Evolutionary conservation across 2,113 vertebrate species (phyloP).

Genomic region (Clarias magur): DNA sequence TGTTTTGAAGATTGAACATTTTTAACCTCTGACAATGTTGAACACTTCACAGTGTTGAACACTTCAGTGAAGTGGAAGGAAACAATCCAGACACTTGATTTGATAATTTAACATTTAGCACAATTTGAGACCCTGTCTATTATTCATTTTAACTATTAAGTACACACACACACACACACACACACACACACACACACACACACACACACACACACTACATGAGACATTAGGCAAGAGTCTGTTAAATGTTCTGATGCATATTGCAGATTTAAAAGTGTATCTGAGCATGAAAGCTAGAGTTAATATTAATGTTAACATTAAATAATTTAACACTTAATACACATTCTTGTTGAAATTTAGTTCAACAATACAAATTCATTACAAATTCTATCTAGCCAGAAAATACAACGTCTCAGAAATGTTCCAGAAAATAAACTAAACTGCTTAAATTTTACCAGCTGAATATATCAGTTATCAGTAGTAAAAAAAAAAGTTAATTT

Average conservation of each 20-base stretch:
- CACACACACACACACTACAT: no score
- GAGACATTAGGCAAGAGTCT: not conserved
- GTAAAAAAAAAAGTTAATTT: not conserved
- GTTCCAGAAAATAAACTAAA: not conserved
- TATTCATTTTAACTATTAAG: not conserved
- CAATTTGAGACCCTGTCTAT: not conserved
- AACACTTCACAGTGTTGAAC: not conserved
- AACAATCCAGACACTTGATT: slow-evolving; percentile 7
- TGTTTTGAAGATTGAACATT: not conserved
- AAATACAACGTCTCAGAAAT: not conserved
- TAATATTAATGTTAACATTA: no score
- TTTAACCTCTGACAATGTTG: not conserved
- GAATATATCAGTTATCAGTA: not conserved
- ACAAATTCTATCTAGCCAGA: not conserved
- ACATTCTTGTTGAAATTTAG: not conserved
- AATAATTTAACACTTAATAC: not conserved
- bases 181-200: no score
- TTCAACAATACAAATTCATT: not conserved
- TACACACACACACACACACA: no score
- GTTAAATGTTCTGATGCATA: not conserved
- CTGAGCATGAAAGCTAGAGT: not conserved
- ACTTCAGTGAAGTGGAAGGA: slow-evolving; percentile 19
- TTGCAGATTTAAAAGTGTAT: not conserved
- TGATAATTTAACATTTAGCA: not conserved
- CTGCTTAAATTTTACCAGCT: not conserved